A percentile compares a stretch with the other conserved stretches of the same genome.
These are phyloP conservation scores for Microvelia longipes DNA, from an alignment of 1,140 invertebrate species.

Conservation along the genomic window DNA sequence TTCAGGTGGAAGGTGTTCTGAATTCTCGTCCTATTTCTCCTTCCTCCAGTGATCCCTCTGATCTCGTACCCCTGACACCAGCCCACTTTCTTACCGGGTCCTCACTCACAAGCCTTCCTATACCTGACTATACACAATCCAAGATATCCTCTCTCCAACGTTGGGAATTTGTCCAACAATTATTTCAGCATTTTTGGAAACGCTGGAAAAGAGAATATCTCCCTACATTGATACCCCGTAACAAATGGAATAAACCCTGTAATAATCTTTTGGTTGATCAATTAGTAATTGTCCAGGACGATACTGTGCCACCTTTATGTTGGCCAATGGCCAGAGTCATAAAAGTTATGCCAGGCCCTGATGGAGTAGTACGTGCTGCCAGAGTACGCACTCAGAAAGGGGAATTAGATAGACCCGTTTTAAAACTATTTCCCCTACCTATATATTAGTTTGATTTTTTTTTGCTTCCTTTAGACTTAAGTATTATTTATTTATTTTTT, in stretches of 20 bases:
- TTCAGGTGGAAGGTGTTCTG: constrained; percentile 26
- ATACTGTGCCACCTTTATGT: neutral
- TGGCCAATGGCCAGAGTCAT: neutral
- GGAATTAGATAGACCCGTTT: neutral
- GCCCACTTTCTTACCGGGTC: constrained; percentile 20
- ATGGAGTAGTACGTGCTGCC: neutral
- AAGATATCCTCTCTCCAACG: neutral
- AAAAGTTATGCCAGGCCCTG: neutral
- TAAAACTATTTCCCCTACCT: neutral
- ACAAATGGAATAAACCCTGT: neutral
- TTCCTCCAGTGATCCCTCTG: constrained; percentile 24
- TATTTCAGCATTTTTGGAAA: neutral
- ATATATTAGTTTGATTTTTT: no score
- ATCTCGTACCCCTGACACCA: constrained; percentile 25
- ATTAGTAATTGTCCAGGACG: neutral
- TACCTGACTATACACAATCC: neutral
- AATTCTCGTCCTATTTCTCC: constrained; percentile 30
- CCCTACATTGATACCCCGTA: neutral
- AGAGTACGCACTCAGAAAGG: neutral
- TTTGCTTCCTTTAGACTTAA: no score
- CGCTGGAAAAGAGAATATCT: neutral
- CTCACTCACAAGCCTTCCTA: neutral
- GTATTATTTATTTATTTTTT: no score
- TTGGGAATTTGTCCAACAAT: neutral
- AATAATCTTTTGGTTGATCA: neutral